Conservation (phyloP, 2,113 vertebrate genomes). For the Euleptes europaea region DNA sequence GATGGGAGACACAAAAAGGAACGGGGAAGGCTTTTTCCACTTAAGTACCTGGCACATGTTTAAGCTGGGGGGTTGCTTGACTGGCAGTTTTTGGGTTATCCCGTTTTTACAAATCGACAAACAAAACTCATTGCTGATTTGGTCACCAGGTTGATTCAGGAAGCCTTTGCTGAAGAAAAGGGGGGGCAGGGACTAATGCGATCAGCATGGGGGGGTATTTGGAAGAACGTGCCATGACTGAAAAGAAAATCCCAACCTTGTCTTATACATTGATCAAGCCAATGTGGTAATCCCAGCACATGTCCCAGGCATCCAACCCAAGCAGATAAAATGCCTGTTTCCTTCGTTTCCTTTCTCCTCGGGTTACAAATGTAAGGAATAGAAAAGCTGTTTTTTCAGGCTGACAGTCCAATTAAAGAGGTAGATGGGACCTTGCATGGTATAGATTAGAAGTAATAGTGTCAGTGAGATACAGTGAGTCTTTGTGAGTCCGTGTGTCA, state of each 20-base stretch:
- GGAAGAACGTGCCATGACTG: slow-evolving; percentile 63
- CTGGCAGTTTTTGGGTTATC: slow-evolving; percentile 38
- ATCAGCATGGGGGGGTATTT: slow-evolving; percentile 56
- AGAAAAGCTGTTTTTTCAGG: slow-evolving; percentile 81
- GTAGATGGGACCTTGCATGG: slow-evolving; percentile 83
- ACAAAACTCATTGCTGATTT: slow-evolving; percentile 47
- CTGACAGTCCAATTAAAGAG: slow-evolving; percentile 79
- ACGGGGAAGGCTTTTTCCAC: slow-evolving; percentile 65
- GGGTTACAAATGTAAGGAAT: slow-evolving; percentile 83
- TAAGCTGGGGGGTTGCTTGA: slow-evolving; percentile 40
- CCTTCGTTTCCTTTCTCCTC: slow-evolving; percentile 76
- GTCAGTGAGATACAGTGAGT: slow-evolving; percentile 92
- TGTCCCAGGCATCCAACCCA: slow-evolving; percentile 76
- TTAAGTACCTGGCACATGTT: slow-evolving; percentile 61
- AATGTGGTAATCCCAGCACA: slow-evolving; percentile 74
- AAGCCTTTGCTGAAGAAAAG: slow-evolving; percentile 42
- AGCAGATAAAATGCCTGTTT: slow-evolving; percentile 77
- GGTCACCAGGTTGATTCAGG: slow-evolving; percentile 56
- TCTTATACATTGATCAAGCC: slow-evolving; percentile 77
- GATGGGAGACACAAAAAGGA: slow-evolving; percentile 64
- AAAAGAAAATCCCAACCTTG: slow-evolving; percentile 78
- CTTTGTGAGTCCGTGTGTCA: slow-evolving; percentile 90
- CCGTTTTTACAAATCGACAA: slow-evolving; percentile 29
- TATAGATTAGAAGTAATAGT: slow-evolving; percentile 85
- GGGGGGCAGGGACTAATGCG: slow-evolving; percentile 43